These are phyloP conservation scores for Sialis lutaria DNA, from an alignment of 2,888 invertebrate species.

Conservation along the genomic window DNA sequence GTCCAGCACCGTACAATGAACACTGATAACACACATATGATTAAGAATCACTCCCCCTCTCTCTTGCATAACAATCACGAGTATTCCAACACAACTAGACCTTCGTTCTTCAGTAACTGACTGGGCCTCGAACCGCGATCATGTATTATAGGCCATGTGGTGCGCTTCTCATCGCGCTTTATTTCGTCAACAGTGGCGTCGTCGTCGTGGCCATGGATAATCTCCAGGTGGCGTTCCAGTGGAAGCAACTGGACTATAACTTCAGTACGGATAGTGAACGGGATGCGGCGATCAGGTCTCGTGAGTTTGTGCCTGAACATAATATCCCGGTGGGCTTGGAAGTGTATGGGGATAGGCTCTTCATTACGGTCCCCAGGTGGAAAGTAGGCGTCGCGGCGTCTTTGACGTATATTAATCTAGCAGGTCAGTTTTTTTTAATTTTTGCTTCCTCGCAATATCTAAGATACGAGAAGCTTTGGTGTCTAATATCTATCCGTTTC, in stretches of 20 bases:
- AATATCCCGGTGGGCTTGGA: conserved; percentile 61
- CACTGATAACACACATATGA: too few relatives aligned
- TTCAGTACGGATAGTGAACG: conserved; percentile 37
- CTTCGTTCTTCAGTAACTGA: too few relatives aligned
- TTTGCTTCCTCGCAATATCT: too few relatives aligned
- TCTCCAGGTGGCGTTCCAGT: conserved; percentile 49
- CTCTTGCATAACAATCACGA: too few relatives aligned
- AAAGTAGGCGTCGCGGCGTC: conserved; percentile 55
- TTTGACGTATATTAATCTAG: conserved; percentile 51
- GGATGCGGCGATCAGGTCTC: conserved; percentile 36
- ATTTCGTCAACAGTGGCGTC: neutral
- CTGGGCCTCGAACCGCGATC: too few relatives aligned
- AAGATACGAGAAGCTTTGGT: too few relatives aligned
- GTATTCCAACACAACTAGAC: too few relatives aligned
- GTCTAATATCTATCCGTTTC: too few relatives aligned
- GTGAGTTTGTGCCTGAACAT: conserved; percentile 47
- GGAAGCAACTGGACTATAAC: conserved; percentile 55
- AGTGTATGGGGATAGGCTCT: conserved; percentile 46
- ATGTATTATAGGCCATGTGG: too few relatives aligned
- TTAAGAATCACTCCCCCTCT: too few relatives aligned
- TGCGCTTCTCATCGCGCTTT: neutral
- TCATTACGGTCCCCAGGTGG: conserved; percentile 62
- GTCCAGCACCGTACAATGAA: too few relatives aligned
- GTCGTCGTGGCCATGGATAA: conserved; percentile 37
- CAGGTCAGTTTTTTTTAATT: conserved; percentile 33